Percentiles rank a stretch among this genome's conserved stretches.
These are phyloP conservation scores for Callimorpha dominula DNA, from an alignment of 2,888 invertebrate genomes.

Conservation along the genomic window DNA sequence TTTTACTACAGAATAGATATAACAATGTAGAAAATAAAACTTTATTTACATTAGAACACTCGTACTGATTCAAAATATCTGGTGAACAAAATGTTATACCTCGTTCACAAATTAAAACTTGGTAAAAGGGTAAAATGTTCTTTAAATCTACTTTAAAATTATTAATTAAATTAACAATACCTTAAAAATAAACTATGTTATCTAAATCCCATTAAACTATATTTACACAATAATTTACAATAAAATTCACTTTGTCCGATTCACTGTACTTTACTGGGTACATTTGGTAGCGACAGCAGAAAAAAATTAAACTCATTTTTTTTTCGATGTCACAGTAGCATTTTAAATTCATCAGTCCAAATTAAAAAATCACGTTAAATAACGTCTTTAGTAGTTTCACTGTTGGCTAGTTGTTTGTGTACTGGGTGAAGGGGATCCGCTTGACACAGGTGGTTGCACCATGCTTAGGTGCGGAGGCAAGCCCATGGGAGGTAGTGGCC, in stretches of 20 bases:
- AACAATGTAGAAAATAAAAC: slow-evolving; percentile 71
- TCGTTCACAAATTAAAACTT: slow-evolving; percentile 62
- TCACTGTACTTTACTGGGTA: slow-evolving; percentile 33
- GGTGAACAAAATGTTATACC: slow-evolving; percentile 65
- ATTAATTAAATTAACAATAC: slow-evolving; percentile 52
- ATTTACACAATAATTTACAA: slow-evolving; percentile 71
- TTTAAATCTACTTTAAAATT: slow-evolving; percentile 48
- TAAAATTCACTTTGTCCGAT: slow-evolving; percentile 33
- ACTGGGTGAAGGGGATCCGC: slow-evolving; percentile 77
- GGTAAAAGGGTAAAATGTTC: slow-evolving; percentile 64
- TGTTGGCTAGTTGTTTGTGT: slow-evolving; percentile 68
- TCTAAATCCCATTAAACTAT: slow-evolving; percentile 48
- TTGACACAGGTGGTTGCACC: slow-evolving; percentile 80
- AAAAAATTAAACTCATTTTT: slow-evolving; percentile 13
- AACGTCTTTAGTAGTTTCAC: slow-evolving; percentile 54
- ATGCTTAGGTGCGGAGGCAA: slow-evolving; percentile 79
- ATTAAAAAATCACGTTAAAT: slow-evolving; percentile 38
- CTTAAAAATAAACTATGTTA: slow-evolving; percentile 40
- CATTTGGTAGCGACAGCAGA: slow-evolving; percentile 45
- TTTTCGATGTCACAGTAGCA: slow-evolving; percentile 30
- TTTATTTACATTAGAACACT: slow-evolving; percentile 70
- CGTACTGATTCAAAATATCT: slow-evolving; percentile 53
- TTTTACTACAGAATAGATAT: slow-evolving; percentile 64
- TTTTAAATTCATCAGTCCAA: slow-evolving; percentile 27
- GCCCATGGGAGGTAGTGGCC: slow-evolving; percentile 81